Evolutionary conservation across 2,888 invertebrate genomes (phyloP), one percentile per base, ranked within the genome.

Genomic region (Nomada fucata): DNA sequence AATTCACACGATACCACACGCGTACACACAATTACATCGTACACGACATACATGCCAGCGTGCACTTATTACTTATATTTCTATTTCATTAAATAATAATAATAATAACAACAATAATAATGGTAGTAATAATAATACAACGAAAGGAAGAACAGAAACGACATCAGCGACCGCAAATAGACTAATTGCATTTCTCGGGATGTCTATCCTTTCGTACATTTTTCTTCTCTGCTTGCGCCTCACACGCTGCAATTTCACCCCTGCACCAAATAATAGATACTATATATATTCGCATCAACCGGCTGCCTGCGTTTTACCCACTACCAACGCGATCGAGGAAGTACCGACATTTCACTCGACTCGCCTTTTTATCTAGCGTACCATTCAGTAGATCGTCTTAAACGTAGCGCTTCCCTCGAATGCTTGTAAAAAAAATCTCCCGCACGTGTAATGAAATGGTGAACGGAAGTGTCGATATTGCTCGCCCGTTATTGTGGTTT

Each of bases 331-430:
- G 52, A 53, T 55, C 59, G 26, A n/a, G 47, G 50, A 50, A 77
- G 67, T 55, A 15, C 11, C 44, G n/a, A 67, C 61, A 70, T 52
- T 61, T 71, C 71, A 68, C 76, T 76, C 72, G 77, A 82, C 64
- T 64, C n/a, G 26, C 65, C 23, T 68, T 86, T 85, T 80, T 29
- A 36, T 59, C 79, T 73, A 71, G 78, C 85, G 78, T 77, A 73
- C 18, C 57, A 44, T 61, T 57, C 57, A 55, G 53, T 53, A 42
- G 42, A 71, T 65, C 75, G 53, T 61, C 59, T 57, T 67, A 67
- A 50, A 57, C 18, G 20, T 83, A 76, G 60, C 53, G 57, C 52
- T 53, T 53, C 20, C 55, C 44, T 47, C 44, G 59, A 59, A 72
- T 50, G 78, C 83, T 74, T 83, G 63, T 68, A 71, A 68, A 60